phyloP scores from a whole-genome alignment of 2,113 vertebrate species.

The Willisornis vidua region DNA sequence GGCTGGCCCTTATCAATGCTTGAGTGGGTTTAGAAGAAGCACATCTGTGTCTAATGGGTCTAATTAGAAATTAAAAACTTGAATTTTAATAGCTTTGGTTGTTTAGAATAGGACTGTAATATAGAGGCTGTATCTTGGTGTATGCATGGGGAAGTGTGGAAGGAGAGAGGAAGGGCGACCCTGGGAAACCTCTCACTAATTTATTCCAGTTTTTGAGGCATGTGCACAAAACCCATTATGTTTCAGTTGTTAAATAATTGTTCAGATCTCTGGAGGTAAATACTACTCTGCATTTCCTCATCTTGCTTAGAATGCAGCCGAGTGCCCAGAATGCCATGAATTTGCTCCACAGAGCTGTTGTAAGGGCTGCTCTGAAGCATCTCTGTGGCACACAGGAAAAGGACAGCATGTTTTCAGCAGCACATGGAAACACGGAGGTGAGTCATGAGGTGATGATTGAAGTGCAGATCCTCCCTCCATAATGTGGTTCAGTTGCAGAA shows the following conservation, averaged over 20 bases:
- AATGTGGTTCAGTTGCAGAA: background rate
- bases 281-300: background rate
- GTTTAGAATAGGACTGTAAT: background rate
- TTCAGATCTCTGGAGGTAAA: background rate
- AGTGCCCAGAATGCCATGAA: background rate
- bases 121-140: background rate
- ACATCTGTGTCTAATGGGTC: background rate
- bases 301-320: background rate
- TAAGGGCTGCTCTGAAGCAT: background rate
- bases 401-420: background rate
- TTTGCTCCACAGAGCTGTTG: background rate
- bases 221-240: background rate
- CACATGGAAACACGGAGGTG: background rate
- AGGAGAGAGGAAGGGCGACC: background rate
- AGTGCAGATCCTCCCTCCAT: background rate
- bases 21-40: background rate
- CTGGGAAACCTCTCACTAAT: background rate
- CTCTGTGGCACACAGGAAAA: background rate
- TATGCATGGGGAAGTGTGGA: accelerated
- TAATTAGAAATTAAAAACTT: background rate
- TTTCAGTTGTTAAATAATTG: background rate
- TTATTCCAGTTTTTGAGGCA: background rate
- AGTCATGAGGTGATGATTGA: background rate
- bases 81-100: background rate
- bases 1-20: background rate